Percentiles rank a stretch among this genome's conserved stretches.
Conservation (phyloP, 2,888 invertebrate genomes). For the Masnerella sp. region DNA sequence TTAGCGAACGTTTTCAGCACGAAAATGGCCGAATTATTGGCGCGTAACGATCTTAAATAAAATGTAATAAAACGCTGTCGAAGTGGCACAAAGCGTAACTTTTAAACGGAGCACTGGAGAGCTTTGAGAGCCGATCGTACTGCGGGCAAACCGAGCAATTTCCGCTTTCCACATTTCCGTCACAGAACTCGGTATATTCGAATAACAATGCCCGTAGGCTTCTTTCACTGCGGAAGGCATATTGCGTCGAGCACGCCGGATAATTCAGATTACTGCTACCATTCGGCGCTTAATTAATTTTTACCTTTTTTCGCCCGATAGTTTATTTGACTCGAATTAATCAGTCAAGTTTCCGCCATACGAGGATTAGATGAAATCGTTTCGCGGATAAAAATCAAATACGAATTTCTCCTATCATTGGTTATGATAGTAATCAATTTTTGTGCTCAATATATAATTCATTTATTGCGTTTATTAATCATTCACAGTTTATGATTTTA, state of each 20-base stretch:
- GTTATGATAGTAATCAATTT: no score
- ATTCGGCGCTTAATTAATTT: slow-evolving; percentile 41
- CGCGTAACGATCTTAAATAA: slow-evolving; percentile 47
- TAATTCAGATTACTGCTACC: slow-evolving; percentile 46
- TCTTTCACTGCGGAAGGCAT: slow-evolving; percentile 50
- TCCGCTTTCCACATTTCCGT: slow-evolving; percentile 60
- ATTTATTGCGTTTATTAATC: no score
- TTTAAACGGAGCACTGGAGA: slow-evolving; percentile 17
- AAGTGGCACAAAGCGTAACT: slow-evolving; percentile 41
- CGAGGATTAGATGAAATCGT: background rate
- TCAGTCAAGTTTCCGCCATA: slow-evolving; percentile 1
- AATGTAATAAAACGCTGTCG: slow-evolving; percentile 42
- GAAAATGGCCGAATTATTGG: slow-evolving; percentile 40
- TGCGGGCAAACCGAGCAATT: slow-evolving; percentile 52
- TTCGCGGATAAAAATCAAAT: no score
- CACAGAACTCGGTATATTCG: slow-evolving; percentile 50
- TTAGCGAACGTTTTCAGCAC: slow-evolving; percentile 11
- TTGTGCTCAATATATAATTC: no score
- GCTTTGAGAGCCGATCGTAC: slow-evolving; percentile 44
- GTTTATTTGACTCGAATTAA: slow-evolving; percentile 15
- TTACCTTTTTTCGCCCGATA: slow-evolving; percentile 16
- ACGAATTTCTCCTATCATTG: no score
- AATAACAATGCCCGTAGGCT: slow-evolving; percentile 58
- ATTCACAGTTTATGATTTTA: no score
- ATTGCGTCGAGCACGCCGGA: slow-evolving; percentile 41